These are phyloP conservation scores for Ochropacha duplaris DNA, from an alignment of 2,888 invertebrate species.

Conservation along the genomic window DNA sequence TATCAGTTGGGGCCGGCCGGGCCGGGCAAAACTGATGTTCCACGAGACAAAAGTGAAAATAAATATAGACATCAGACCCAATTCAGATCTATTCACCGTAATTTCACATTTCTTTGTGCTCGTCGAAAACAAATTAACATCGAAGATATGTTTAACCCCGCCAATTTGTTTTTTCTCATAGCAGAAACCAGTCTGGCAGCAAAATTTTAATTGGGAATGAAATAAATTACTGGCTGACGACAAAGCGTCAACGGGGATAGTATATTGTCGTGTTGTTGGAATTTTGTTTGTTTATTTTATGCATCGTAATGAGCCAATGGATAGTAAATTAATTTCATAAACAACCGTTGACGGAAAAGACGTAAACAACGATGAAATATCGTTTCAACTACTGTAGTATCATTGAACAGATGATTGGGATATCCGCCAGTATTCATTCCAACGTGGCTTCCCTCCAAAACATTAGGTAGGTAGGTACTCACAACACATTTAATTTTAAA, in stretches of 20 bases:
- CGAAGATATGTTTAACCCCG: neutral
- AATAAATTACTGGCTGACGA: too few relatives aligned
- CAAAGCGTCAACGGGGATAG: too few relatives aligned
- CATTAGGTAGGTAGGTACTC: too few relatives aligned
- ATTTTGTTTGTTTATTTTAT: neutral
- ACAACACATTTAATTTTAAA: slow-evolving; percentile 20
- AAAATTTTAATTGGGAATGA: too few relatives aligned
- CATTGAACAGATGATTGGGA: slow-evolving; percentile 31
- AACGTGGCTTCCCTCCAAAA: slow-evolving; percentile 49
- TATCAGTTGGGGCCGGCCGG: slow-evolving; percentile 45
- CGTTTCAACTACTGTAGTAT: slow-evolving; percentile 11
- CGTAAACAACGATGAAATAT: too few relatives aligned
- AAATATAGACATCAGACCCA: slow-evolving; percentile 3
- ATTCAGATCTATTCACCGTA: neutral
- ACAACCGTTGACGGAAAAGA: too few relatives aligned
- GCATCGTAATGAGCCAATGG: neutral
- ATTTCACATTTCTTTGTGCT: neutral
- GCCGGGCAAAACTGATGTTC: slow-evolving; percentile 10
- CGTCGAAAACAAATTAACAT: neutral
- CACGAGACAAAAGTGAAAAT: neutral
- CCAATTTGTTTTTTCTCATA: neutral
- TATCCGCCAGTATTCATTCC: slow-evolving; percentile 22
- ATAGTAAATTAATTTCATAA: too few relatives aligned
- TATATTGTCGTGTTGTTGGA: neutral
- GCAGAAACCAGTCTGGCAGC: too few relatives aligned